Conservation (phyloP, 2,797 vertebrate species). For the Amphiprion clarkii region DNA sequence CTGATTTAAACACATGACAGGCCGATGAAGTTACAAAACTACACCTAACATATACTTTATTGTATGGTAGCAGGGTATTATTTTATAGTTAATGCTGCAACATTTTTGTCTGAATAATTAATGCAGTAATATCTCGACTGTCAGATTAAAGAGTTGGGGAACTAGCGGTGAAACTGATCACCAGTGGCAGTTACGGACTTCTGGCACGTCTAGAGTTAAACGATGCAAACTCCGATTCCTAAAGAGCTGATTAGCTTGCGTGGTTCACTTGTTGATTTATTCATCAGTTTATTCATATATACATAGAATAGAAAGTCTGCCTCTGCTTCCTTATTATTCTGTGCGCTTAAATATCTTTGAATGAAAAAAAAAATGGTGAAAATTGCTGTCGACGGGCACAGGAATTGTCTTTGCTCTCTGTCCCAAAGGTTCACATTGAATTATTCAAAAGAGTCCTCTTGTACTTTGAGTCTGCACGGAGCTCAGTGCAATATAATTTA, state of each 20-base stretch:
- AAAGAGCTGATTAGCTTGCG: constrained; percentile 19
- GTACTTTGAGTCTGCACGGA: constrained; percentile 32
- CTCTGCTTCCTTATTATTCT: constrained; percentile 22
- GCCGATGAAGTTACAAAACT: too few species aligned
- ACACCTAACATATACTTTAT: too few species aligned
- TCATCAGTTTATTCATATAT: constrained; percentile 19
- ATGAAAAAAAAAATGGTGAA: not conserved
- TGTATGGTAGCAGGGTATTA: too few species aligned
- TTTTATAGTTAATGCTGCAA: too few species aligned
- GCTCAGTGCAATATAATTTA: constrained; percentile 49
- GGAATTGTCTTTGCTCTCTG: constrained; percentile 41
- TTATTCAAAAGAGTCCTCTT: constrained; percentile 61
- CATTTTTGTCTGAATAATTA: too few species aligned
- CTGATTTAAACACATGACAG: too few species aligned
- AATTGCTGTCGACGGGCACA: constrained; percentile 27
- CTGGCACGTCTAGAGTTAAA: constrained; percentile 11
- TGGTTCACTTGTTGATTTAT: constrained; percentile 24
- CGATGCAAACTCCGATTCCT: not conserved
- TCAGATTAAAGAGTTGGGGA: too few species aligned
- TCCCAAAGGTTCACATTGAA: constrained; percentile 65
- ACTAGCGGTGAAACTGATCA: too few species aligned
- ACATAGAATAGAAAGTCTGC: not conserved
- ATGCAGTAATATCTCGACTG: too few species aligned
- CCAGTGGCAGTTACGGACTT: too few species aligned
- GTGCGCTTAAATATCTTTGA: constrained; percentile 15